Conservation (phyloP, 2,888 invertebrate species). For the Watsonalla cultraria region DNA sequence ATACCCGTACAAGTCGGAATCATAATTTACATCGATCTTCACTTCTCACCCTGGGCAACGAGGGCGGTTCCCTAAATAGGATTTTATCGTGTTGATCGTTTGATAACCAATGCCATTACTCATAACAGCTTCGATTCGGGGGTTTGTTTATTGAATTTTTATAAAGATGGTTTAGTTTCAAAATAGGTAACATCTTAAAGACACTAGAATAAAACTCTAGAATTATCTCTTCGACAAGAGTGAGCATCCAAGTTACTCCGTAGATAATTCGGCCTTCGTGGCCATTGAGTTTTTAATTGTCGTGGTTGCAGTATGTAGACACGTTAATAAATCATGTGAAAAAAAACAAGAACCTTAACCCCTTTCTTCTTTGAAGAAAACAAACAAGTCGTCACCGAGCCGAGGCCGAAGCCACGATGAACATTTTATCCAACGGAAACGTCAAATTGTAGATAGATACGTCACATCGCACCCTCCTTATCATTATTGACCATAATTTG, state of each 20-base stretch:
- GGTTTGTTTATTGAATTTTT: background rate
- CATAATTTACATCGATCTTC: constrained; percentile 45
- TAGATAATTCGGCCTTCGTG: too few relatives aligned
- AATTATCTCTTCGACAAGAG: too few relatives aligned
- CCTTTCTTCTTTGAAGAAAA: background rate
- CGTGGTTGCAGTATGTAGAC: too few relatives aligned
- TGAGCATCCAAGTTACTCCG: too few relatives aligned
- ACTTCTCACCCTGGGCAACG: constrained; percentile 26
- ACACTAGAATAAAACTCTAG: too few relatives aligned
- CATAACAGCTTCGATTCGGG: constrained; percentile 10
- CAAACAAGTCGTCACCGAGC: background rate
- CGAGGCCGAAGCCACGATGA: constrained; percentile 14
- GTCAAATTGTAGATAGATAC: constrained; percentile 54
- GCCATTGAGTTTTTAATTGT: too few relatives aligned
- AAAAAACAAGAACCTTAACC: too few relatives aligned
- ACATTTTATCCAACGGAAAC: constrained; percentile 63
- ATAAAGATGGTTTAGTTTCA: constrained; percentile 21
- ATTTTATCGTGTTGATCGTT: constrained; percentile 40
- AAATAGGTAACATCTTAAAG: constrained; percentile 16
- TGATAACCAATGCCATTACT: constrained; percentile 39
- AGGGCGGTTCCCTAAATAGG: constrained; percentile 34
- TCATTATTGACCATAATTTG: constrained; percentile 36
- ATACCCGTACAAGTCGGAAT: constrained; percentile 18
- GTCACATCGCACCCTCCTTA: constrained; percentile 43
- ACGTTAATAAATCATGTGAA: too few relatives aligned